Percentiles rank a stretch among this genome's conserved stretches.
These are phyloP conservation scores for Lucilia cuprina DNA, from an alignment of 1,140 invertebrate genomes.

Conservation along the genomic window DNA sequence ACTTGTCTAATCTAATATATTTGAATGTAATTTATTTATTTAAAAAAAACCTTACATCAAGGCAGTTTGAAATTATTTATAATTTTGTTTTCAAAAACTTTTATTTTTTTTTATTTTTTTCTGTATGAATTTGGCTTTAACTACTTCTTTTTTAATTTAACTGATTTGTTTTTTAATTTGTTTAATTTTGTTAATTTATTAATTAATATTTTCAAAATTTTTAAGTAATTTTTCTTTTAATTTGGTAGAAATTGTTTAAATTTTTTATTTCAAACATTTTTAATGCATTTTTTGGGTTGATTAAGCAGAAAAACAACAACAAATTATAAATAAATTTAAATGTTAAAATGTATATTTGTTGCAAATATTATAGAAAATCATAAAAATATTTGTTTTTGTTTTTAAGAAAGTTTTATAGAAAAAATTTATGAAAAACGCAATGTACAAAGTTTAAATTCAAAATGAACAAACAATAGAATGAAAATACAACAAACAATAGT, in stretches of 20 bases:
- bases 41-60: slow-evolving; percentile 24
- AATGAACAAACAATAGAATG: neutral
- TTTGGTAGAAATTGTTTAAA: neutral
- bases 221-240: neutral
- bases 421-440: neutral
- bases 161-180: neutral
- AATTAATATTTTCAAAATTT: neutral
- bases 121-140: slow-evolving; percentile 15
- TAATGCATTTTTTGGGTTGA: slow-evolving; percentile 6
- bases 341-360: slow-evolving; percentile 22
- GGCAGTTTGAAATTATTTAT: slow-evolving; percentile 5
- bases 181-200: neutral
- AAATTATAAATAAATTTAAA: slow-evolving; percentile 15
- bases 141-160: neutral
- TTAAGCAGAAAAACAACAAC: neutral
- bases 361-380: neutral
- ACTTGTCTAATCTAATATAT: slow-evolving; percentile 26
- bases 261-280: neutral
- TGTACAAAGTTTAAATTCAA: neutral
- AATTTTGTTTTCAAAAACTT: neutral
- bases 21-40: slow-evolving; percentile 32
- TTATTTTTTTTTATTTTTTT: slow-evolving; percentile 15
- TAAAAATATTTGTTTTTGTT: too few relatives aligned
- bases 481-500: neutral
- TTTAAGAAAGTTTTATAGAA: neutral